Percentiles rank a stretch among this genome's conserved stretches.
Evolutionary conservation across 30 jellyfish, hydroid and myxozoan species (phyloP).

Genomic region (Rhopilema esculentum): DNA sequence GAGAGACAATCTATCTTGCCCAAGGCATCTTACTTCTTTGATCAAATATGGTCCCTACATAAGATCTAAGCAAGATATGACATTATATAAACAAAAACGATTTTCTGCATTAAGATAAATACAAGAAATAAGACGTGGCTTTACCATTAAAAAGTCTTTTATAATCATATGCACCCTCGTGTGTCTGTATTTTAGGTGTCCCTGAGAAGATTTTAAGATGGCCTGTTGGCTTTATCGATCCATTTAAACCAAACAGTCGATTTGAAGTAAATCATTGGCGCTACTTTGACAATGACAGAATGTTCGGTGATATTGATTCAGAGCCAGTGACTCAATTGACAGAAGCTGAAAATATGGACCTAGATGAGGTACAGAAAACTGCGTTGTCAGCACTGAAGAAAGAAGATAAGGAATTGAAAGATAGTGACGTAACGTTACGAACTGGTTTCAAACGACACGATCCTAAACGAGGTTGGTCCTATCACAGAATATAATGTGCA

Average conservation of each 20-base stretch:
- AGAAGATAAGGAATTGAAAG: constrained; percentile 18
- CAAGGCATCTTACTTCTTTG: too few relatives aligned
- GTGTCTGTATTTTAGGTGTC: constrained; percentile 91
- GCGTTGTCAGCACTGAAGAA: constrained; percentile 59
- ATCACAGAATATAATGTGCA: not conserved
- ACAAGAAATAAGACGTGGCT: too few relatives aligned
- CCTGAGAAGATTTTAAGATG: constrained; percentile 89
- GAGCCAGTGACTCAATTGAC: constrained; percentile 80
- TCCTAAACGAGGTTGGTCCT: constrained; percentile 90
- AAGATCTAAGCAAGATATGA: too few relatives aligned
- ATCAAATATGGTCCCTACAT: too few relatives aligned
- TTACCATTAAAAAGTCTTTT: too few relatives aligned
- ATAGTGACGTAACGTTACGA: constrained; percentile 26
- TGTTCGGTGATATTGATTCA: constrained; percentile 70
- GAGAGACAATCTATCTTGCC: too few relatives aligned
- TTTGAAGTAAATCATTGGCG: constrained; percentile 97
- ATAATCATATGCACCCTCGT: too few relatives aligned
- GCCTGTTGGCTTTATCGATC: constrained; percentile 96
- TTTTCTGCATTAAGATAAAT: too few relatives aligned
- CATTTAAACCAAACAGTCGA: constrained; percentile 91
- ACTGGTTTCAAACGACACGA: constrained; percentile 96
- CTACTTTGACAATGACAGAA: constrained; percentile 69
- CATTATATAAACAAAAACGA: too few relatives aligned
- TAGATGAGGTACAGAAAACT: constrained; percentile 72
- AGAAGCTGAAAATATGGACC: constrained; percentile 67